These are phyloP conservation scores for Heliconius hermathena DNA, from an alignment of 1,140 invertebrate genomes.

Conservation along the genomic window DNA sequence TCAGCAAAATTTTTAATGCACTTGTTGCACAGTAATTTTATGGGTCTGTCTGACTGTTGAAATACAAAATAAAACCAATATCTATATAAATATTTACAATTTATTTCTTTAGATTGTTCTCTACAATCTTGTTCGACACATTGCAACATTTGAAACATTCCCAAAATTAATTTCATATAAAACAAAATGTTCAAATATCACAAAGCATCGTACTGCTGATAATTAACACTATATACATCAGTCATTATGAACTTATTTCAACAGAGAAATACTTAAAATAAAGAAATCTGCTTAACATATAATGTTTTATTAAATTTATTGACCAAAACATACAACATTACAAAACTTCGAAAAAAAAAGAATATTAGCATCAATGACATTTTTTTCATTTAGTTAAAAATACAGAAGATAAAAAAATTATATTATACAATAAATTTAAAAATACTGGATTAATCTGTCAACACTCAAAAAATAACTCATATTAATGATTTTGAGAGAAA, in stretches of 20 bases:
- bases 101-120: slow-evolving; percentile 57
- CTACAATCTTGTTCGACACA: slow-evolving; percentile 44
- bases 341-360: no score
- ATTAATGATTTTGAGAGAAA: no score
- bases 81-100: slow-evolving; percentile 72
- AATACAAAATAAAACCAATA: neutral
- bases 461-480: no score
- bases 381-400: no score
- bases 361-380: no score
- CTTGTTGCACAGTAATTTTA: no score
- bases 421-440: no score
- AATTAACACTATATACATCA: slow-evolving; percentile 59
- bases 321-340: neutral
- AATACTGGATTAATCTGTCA: no score
- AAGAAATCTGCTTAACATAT: slow-evolving; percentile 15
- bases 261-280: slow-evolving; percentile 39
- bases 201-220: slow-evolving; percentile 46
- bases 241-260: slow-evolving; percentile 50
- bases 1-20: no score
- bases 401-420: no score
- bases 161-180: slow-evolving; percentile 13
- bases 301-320: neutral
- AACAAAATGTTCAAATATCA: slow-evolving; percentile 48
- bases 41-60: no score
- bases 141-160: slow-evolving; percentile 47